These are phyloP conservation scores for Arnoldichthys spilopterus DNA, from an alignment of 2,797 vertebrate genomes.

Conservation along the genomic window DNA sequence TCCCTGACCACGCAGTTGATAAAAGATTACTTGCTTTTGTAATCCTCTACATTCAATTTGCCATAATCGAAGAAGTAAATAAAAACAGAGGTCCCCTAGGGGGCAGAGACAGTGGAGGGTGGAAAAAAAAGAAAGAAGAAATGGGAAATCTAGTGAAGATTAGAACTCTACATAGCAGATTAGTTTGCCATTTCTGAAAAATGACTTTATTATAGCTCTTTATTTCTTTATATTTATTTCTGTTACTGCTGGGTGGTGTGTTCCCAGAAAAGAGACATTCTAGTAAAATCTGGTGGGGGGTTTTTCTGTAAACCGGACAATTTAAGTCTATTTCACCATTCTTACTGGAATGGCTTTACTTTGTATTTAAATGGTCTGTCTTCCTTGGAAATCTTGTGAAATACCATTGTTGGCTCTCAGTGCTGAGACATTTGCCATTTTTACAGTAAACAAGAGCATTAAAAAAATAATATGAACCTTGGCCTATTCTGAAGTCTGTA, in stretches of 20 bases:
- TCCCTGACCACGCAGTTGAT: constrained; percentile 52
- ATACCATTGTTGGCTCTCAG: background rate
- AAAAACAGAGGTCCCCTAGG: constrained; percentile 28
- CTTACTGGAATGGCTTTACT: background rate
- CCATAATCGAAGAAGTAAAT: constrained; percentile 46
- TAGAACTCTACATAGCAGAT: constrained; percentile 45
- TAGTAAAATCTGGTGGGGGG: constrained; percentile 31
- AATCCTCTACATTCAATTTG: constrained; percentile 53
- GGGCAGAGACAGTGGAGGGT: constrained; percentile 36
- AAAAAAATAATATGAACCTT: background rate
- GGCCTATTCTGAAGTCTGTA: background rate
- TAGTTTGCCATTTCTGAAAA: constrained; percentile 46
- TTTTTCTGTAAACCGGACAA: background rate
- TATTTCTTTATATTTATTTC: constrained; percentile 48
- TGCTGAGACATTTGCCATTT: background rate
- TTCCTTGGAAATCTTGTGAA: background rate
- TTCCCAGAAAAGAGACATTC: constrained; percentile 57
- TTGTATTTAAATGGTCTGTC: background rate
- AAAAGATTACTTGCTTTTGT: constrained; percentile 55
- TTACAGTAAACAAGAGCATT: constrained; percentile 47
- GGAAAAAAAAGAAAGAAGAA: constrained; percentile 20
- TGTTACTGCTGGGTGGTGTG: constrained; percentile 56
- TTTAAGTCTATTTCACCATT: background rate
- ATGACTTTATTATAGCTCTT: constrained; percentile 44
- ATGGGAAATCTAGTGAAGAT: constrained; percentile 18